Percentiles rank a stretch among this genome's conserved stretches.
Conservation (phyloP, 2,797 vertebrate species). For the Phataginus tricuspis region DNA sequence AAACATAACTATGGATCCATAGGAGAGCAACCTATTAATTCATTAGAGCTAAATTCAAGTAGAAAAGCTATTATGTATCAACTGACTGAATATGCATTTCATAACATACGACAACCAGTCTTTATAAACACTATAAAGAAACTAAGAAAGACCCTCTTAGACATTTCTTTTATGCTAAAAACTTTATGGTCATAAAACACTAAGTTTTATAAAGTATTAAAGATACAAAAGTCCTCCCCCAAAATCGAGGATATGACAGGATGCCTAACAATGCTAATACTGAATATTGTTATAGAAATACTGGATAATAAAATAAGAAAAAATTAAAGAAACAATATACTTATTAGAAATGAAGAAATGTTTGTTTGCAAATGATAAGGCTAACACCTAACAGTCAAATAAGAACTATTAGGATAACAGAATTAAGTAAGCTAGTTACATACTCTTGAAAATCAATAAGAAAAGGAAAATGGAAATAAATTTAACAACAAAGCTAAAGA, state of each 20-base stretch:
- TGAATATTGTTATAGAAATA: background rate
- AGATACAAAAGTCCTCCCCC: background rate
- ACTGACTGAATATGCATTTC: background rate
- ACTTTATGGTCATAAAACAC: background rate
- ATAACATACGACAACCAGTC: background rate
- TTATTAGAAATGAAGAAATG: background rate
- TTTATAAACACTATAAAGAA: background rate
- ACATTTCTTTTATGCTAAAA: background rate
- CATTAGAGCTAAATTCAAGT: background rate
- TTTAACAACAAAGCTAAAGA: background rate
- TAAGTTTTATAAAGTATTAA: background rate
- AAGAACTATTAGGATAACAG: background rate
- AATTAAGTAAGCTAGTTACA: background rate
- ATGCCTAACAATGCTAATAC: background rate
- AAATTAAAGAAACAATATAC: background rate
- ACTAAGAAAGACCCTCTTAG: background rate
- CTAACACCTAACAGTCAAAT: background rate
- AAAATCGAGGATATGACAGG: conserved; percentile 26
- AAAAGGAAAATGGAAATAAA: background rate
- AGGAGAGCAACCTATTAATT: background rate
- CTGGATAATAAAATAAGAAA: background rate
- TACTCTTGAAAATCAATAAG: background rate
- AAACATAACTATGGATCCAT: background rate
- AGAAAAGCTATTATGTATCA: background rate
- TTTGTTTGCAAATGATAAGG: background rate